Base-by-base conservation (phyloP, 23 tunicate species). In the Botrylloides violaceus region DNA sequence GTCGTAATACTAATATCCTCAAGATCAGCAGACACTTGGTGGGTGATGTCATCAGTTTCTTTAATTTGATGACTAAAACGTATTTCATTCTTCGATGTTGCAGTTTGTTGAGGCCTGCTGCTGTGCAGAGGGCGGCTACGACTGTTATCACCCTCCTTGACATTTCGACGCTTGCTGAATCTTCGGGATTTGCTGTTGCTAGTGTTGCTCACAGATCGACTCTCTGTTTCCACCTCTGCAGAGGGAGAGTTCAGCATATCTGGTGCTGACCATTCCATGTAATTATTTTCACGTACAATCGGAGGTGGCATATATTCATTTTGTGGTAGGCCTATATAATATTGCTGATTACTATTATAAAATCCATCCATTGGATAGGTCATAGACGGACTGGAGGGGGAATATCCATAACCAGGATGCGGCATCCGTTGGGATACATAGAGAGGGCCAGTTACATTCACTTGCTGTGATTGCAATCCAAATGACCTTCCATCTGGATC, bases 51-150 rank as follows among this genome's bases (percentile, higher is more conserved):
- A 1, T 43, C 74, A 19, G 1, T 9, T 38, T 73, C 37, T 36
- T 77, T 58, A 37, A 66, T 80, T 60, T 83, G 90, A 59, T 83
- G 90, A 57, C 90, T 83, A 38, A 83, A 83, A 4, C 90, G 77
- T 59, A 83, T 77, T 34, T 74, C 61, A 39, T 64, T 66, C 36
- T 77, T 83, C 2, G 70, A 39, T 23, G 25, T 19, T n/a, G 36
- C 37, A 5, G 36, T 68, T 12, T 32, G 47, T 12, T 39, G 56
- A 2, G 80, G 20, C 6, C 61, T 63, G 9, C 12, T 9, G 38
- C 61, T 72, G 3, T n/a, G 21, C 34, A 77, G 22, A 53, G 68
- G 70, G 2, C 78, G 71, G 49, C 77, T 77, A 20, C 90, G 68
- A 0, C 64, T 5, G 24, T 61, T 30, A 24, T 32, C 63, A 19